A percentile compares a stretch with the other conserved stretches of the same genome.
phyloP scores from a whole-genome alignment of 2,888 invertebrate species.

The Thera britannica region DNA sequence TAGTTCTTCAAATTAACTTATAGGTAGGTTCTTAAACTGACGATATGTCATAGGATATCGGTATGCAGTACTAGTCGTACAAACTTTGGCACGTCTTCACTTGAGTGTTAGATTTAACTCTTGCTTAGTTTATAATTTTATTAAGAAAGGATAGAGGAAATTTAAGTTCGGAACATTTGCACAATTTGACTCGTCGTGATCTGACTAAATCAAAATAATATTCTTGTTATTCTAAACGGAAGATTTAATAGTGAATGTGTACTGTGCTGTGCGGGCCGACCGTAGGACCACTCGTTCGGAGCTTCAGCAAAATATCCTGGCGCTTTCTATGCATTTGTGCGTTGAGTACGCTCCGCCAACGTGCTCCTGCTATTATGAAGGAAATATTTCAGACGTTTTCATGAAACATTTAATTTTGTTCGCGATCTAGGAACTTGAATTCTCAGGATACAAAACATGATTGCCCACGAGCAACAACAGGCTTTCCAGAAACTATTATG shows the following conservation, averaged over 20 bases:
- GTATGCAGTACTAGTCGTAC: too few species aligned
- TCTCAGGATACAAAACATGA: too few species aligned
- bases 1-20: not conserved
- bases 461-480: too few species aligned
- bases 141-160: too few species aligned
- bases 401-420: not conserved
- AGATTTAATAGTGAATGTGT: not conserved
- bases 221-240: too few species aligned
- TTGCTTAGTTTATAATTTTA: too few species aligned
- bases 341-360: conserved; percentile 14
- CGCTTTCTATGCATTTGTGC: conserved; percentile 30
- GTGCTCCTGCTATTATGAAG: conserved; percentile 6
- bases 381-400: not conserved
- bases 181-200: too few species aligned
- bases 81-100: too few species aligned
- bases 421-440: not conserved
- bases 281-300: conserved; percentile 41
- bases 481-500: not conserved
- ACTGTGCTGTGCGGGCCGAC: not conserved
- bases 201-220: too few species aligned
- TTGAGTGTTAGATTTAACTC: too few species aligned
- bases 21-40: not conserved
- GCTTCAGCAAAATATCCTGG: conserved; percentile 43
- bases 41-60: too few species aligned
- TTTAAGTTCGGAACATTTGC: too few species aligned